Evolutionary conservation across 1,140 invertebrate species (phyloP), one percentile per base, ranked within the genome.

Genomic region (Olivierus martensii): DNA sequence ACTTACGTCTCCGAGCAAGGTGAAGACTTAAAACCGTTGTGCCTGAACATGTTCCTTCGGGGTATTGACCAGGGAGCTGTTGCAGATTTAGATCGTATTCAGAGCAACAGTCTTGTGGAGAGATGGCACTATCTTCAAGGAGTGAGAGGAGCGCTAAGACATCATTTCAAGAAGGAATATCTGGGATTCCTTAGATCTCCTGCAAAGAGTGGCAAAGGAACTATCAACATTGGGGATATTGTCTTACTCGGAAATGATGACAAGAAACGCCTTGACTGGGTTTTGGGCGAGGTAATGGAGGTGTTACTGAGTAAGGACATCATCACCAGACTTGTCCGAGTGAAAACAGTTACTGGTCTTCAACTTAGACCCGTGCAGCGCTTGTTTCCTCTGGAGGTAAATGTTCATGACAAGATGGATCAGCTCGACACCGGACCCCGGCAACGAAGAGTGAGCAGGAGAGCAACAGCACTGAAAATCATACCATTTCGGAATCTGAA

Each of bases 1-100:
- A 52, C 52, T 15, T 54, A 49, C 34, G 21, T 53, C 14, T 53
- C 44, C 9, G 44, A 54, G 15, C 46, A 47, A 21, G 22, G 12
- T 41, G 52, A 49, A 4, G 46, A 47, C 6, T 12, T 46, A 18
- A 43, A n/a, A 21, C 3, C 46, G 2, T 21, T 54, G 14, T 42
- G 37, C 1, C 52, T 46, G 4, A 21, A 17, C 18, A 7, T 12
- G 3, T 49, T 53, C 28, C 42, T 52, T 19, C 28, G 18, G 6
- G 51, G 42, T 18, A 14, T 46, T 11, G 7, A 17, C 10, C 6
- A 4, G 3, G 19, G 11, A 19, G 47, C 14, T n/a, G 37, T 19
- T 7, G n/a, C 47, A 5, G 34, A 49, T 19, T 22, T 49, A 10
- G 36, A 49, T 17, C 7, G 39, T 18, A 49, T 49, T 37, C 10